Base-by-base conservation (phyloP, 2,888 invertebrate species). In the Lutraria lutraria region DNA sequence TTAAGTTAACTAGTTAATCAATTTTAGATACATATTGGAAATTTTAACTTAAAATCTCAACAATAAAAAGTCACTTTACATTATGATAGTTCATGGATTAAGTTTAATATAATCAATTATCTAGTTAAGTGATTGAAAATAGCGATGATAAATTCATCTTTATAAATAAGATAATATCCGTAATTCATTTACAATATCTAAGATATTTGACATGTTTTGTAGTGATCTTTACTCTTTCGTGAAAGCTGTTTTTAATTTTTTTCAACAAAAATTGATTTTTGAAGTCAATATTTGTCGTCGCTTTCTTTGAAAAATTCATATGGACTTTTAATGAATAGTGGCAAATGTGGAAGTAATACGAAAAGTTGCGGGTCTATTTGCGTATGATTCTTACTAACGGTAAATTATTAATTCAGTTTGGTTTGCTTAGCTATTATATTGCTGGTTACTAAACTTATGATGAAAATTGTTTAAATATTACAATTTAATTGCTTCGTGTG, bases 391-490 rank as follows among this genome's bases (percentile, higher is more conserved):
- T 76, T 76, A 31, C 31, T 19, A 76, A 31, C 19, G 76, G 29
- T 76, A 15, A 76, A 76, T 76, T 34, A 76, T 76, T 76, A 31
- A 76, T 76, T 76, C 76, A 76, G 19, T 76, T 31, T 1, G 31
- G 25, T 76, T 76, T 31, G 19, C 29, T 2, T 10, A 15, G 76
- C 13, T 76, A 76, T 76, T 31, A 68, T 25, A 31, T 31, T 31
- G 16, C 10, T 16, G 29, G 16, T 19, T 76, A 19, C 16, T 76
- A 34, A 72, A 76, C 13, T 15, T 31, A 34, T 0, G 19, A 13
- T 76, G 31, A 76, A 31, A 76, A 34, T 76, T 76, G 34, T 76
- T 76, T 76, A 76, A 76, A 76, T 76, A 34, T 76, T 34, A 34
- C 31, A 34, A 6, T 76, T 34, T 76, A 76, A 76, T 76, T 76